A percentile compares a stretch with the other conserved stretches of the same genome.
Conservation (phyloP, 92 coral and sea anemone species). For the Nematostella vectensis region DNA sequence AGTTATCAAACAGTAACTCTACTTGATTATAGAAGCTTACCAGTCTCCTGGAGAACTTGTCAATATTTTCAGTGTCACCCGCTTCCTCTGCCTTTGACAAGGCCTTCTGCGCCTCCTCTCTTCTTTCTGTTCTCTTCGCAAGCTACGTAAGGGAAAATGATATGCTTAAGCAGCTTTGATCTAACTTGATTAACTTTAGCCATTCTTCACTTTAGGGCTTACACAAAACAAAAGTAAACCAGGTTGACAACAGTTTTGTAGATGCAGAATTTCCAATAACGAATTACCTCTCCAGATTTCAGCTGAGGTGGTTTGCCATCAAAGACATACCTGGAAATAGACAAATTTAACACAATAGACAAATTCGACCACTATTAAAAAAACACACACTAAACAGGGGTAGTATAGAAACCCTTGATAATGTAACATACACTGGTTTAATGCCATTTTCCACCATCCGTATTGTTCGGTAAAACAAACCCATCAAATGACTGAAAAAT, state of each 20-base stretch:
- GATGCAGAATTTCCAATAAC: too few relatives aligned
- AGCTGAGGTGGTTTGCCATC: conserved; percentile 99
- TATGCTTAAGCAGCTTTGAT: too few relatives aligned
- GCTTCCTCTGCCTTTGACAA: conserved; percentile 87
- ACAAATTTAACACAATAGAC: too few relatives aligned
- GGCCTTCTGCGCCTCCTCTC: conserved; percentile 90
- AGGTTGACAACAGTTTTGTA: too few relatives aligned
- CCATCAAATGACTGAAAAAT: conserved; percentile 93
- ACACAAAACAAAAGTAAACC: too few relatives aligned
- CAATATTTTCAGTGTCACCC: conserved; percentile 88
- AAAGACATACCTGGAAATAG: conserved; percentile 77
- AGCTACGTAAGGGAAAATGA: conserved; percentile 30
- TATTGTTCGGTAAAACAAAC: conserved; percentile 91
- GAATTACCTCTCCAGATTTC: conserved; percentile 99
- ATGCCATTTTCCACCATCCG: conserved; percentile 99
- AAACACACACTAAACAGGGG: too few relatives aligned
- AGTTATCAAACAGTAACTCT: neutral
- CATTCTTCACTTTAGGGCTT: too few relatives aligned
- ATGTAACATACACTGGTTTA: conserved; percentile 93
- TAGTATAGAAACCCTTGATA: too few relatives aligned
- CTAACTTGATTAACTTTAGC: too few relatives aligned
- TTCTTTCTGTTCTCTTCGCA: conserved; percentile 88
- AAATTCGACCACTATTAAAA: too few relatives aligned
- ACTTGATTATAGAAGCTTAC: conserved; percentile 27
- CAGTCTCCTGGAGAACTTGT: conserved; percentile 82